Percentiles rank a stretch among this genome's conserved stretches.
Evolutionary conservation across 2,797 vertebrate genomes (phyloP).

Genomic region (Falco concolor): DNA sequence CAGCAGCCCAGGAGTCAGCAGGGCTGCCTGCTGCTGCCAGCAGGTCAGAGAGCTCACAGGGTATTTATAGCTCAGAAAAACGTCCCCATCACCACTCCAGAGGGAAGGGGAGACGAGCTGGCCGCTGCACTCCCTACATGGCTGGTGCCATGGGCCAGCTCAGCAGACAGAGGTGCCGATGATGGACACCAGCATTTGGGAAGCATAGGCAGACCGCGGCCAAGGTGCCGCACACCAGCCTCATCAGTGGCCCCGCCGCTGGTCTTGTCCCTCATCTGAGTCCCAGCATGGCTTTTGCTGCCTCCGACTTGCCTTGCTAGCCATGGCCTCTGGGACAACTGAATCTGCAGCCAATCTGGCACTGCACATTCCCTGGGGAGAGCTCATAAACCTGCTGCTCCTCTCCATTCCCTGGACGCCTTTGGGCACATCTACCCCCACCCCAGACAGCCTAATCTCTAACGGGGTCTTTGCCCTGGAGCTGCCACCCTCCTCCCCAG

Average conservation of each 20-base stretch:
- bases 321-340: neutral
- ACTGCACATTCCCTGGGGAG: accelerated
- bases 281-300: neutral
- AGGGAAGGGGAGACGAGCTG: neutral
- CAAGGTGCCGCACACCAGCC: neutral
- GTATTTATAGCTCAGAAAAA: conserved; percentile 46
- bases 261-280: neutral
- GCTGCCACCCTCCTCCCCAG: neutral
- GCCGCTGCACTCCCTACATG: neutral
- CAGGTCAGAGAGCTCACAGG: neutral
- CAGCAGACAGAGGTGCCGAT: neutral
- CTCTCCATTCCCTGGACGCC: neutral
- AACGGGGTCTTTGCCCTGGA: accelerated
- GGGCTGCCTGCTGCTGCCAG: neutral
- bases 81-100: neutral
- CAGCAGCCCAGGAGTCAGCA: neutral
- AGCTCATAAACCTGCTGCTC: neutral
- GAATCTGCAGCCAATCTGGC: neutral
- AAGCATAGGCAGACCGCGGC: neutral
- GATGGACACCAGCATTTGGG: conserved; percentile 60
- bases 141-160: neutral
- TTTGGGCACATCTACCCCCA: neutral
- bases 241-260: neutral
- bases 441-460: neutral
- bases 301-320: neutral